Conservation (phyloP, 1,140 invertebrate genomes). For the Procambarus virginalis region DNA sequence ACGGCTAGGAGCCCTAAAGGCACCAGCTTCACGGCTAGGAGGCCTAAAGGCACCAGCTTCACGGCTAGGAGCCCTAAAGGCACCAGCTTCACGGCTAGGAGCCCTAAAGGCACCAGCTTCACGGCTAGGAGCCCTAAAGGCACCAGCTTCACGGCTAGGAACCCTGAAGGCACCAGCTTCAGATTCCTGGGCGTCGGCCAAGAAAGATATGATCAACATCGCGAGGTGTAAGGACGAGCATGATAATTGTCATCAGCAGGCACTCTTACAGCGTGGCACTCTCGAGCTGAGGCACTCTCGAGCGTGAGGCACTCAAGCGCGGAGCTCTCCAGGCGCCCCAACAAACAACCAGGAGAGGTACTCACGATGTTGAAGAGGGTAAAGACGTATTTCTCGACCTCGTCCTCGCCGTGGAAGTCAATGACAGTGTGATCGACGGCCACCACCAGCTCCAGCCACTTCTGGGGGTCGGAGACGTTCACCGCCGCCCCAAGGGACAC, state of each 20-base stretch:
- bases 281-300: no score
- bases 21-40: no score
- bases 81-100: no score
- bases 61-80: no score
- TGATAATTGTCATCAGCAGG: not conserved
- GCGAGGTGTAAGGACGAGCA: not conserved
- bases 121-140: no score
- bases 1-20: no score
- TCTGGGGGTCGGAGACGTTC: constrained; percentile 61
- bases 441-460: constrained; percentile 83
- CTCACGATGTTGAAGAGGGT: constrained; percentile 83
- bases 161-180: not conserved
- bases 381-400: constrained; percentile 82
- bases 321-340: not conserved
- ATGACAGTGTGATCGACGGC: constrained; percentile 82
- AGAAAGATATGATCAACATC: no score
- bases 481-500: constrained; percentile 37
- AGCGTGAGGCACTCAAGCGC: not conserved
- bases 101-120: no score
- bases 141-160: no score
- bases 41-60: no score
- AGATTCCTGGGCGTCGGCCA: not conserved
- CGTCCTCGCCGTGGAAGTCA: constrained; percentile 80
- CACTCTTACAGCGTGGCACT: no score
- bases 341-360: not conserved